Evolutionary conservation across 2,797 vertebrate species (phyloP), one percentile per base, ranked within the genome.

Genomic region (Sebastes matsubarae): DNA sequence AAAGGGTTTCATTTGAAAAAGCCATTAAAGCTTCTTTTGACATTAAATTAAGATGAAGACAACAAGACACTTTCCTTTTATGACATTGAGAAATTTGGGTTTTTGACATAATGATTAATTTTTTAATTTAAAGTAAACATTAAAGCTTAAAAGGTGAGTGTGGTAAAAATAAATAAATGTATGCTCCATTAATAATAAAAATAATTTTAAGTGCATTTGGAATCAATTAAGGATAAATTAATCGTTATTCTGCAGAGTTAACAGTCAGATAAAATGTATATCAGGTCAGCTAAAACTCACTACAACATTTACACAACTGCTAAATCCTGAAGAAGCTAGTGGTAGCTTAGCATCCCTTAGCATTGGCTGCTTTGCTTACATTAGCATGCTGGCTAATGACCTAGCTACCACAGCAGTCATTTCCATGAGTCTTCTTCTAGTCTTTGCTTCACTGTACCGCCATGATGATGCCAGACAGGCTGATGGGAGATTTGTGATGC

Each of bases 401-500:
- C 2, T 3, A 38, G 65, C 65, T 55, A n/a, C 50, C 34, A 16
- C 22, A 32, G 27, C 6, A 8, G 6, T 25, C n/a, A n/a, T 20
- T 46, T 55, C 14, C 16, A 27, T 1, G 22, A 4, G 3, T 38
- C 42, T 3, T 29, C 38, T 2, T 20, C 25, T 18, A 1, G 13
- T 60, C 11, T 69, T 50, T 36, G 61, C 54, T 29, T 25, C 27
- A 38, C 36, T 42, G 20, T 22, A 1, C 27, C 54, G 65, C 59
- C 36, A 4, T 25, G 24, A 60, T n/a, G 29, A 74, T 38, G 59
- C 6, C 46, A 12, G 10, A 70, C 4, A 32, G 74, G 25, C 67
- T 65, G 71, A 52, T 42, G 70, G 72, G 75, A 64, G 20, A 72
- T 80, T n/a, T 61, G 13, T 55, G 58, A 72, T 42, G 32, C 42